Conservation (phyloP, 1,140 invertebrate species). For the Diuraphis noxia region DNA sequence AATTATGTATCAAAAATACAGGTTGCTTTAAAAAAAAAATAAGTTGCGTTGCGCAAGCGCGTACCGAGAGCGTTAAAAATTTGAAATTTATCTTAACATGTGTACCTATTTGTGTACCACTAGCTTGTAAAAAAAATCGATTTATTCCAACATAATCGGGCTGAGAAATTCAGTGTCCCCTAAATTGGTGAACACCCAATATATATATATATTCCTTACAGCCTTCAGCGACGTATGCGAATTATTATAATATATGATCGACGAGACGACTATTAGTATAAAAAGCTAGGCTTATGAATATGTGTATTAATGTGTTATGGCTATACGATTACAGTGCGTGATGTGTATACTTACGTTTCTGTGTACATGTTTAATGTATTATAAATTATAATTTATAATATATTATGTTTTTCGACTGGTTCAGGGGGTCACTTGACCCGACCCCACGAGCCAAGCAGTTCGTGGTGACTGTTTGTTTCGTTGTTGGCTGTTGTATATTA, state of each 20-base stretch:
- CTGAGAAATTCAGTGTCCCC: too few relatives aligned
- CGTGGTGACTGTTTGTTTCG: background rate
- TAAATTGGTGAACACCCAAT: too few relatives aligned
- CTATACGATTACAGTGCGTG: background rate
- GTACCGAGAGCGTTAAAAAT: too few relatives aligned
- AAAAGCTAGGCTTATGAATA: background rate
- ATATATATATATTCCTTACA: background rate
- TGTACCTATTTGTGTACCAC: too few relatives aligned
- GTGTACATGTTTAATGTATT: background rate
- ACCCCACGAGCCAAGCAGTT: background rate
- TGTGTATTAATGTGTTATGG: background rate
- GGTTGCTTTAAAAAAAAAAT: too few relatives aligned
- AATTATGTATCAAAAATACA: too few relatives aligned
- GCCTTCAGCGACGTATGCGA: background rate
- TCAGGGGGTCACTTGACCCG: conserved; percentile 1
- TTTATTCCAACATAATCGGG: too few relatives aligned
- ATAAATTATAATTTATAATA: background rate
- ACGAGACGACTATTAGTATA: background rate
- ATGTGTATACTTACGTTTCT: background rate
- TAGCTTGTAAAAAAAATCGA: too few relatives aligned
- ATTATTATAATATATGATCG: conserved; percentile 1
- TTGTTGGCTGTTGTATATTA: background rate
- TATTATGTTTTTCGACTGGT: background rate
- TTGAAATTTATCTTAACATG: too few relatives aligned
- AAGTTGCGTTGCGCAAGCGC: too few relatives aligned